These are phyloP conservation scores for Crotalus tigris DNA, from an alignment of 2,113 vertebrate species.

Conservation along the genomic window DNA sequence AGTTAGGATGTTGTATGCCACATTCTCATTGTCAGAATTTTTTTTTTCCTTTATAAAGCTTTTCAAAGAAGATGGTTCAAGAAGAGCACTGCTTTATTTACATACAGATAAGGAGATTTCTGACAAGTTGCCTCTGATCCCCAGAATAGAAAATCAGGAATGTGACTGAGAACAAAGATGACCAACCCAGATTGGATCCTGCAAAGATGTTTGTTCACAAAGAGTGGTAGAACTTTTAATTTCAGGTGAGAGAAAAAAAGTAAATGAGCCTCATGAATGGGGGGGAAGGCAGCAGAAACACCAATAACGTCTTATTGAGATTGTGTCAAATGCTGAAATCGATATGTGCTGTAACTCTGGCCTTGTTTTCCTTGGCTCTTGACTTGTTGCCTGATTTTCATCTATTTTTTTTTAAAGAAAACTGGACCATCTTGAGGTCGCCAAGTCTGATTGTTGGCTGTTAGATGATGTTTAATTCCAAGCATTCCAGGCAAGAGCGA, in stretches of 20 bases:
- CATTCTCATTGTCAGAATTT: background rate
- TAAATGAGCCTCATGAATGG: background rate
- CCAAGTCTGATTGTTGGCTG: background rate
- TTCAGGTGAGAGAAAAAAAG: background rate
- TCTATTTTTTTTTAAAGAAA: background rate
- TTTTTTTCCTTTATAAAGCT: background rate
- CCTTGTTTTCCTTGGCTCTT: background rate
- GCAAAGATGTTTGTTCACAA: background rate
- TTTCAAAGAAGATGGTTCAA: background rate
- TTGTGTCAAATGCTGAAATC: background rate
- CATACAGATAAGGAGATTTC: background rate
- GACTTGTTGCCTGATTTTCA: background rate
- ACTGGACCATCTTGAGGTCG: background rate
- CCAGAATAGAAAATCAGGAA: background rate
- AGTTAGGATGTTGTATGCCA: background rate
- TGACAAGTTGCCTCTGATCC: background rate
- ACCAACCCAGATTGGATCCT: background rate
- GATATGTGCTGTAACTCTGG: background rate
- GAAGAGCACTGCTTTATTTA: background rate
- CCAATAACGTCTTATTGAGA: background rate
- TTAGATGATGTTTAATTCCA: background rate
- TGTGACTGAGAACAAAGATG: background rate
- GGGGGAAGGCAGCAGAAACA: background rate
- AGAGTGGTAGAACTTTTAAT: background rate
- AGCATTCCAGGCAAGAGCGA: background rate